Base-by-base conservation (phyloP, 30 jellyfish, hydroid and myxozoan genomes). In the Hydra vulgaris region DNA sequence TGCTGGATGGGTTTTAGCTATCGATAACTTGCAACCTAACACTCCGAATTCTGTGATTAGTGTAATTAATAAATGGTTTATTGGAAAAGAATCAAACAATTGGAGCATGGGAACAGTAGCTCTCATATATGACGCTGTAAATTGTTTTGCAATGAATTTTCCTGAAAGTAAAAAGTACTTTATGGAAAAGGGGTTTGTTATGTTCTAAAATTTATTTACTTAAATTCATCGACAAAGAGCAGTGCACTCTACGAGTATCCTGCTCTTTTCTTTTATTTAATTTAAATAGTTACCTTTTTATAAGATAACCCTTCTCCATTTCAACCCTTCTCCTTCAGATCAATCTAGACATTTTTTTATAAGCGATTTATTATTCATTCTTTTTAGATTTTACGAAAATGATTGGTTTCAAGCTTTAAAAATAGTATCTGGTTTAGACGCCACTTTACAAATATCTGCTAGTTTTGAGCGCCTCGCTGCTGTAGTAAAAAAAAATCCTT, bases 1-100 rank as follows among this genome's bases (percentile, higher is more conserved):
- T 76, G 89, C 99, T 27, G 86, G 90, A 56, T 94, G 99, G 99
- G 89, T 94, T 25, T 40, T 94, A 17, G 92, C 84, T 1, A 55
- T 94, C 74, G 99, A 94, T 71, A 85, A 87, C 81, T 70, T 94
- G 83, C 96, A 83, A 81, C 82, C 86, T 16, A 89, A 86, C 20
- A 54, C 87, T 21, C 83, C 99, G 7, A 83, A 82, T 17, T 88
- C 89, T 21, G 76, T 94, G 1, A 25, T 74, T 19, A 55, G 27
- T 19, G 26, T 88, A 15, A 15, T 94, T 16, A 67, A 84, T 19
- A 83, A 77, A 15, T 55, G 89, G 83, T 55, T 92, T 53, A 18
- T 81, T 7, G 77, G 72, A 7, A 74, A 74, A 0, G 87, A 83
- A 8, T 7, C 69, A 4, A 79, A 71, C 17, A 15, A 21, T 0